Evolutionary conservation across 1,140 invertebrate genomes (phyloP).

Genomic region (Antheraea mylitta): DNA sequence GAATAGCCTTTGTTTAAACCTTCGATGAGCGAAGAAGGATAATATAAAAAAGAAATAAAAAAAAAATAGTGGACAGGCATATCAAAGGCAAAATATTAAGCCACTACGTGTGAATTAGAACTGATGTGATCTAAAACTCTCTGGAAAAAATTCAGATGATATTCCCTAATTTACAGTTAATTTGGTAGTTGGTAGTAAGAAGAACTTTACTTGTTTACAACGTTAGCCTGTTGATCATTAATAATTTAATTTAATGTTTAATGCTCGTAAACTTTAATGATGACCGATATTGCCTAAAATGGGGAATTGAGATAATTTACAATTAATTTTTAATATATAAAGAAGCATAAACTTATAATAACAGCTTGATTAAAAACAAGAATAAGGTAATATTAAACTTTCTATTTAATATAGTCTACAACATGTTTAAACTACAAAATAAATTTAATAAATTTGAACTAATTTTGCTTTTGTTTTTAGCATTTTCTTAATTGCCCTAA

Average conservation of each 20-base stretch:
- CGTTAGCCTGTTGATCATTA: background rate
- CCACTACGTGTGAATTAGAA: no score
- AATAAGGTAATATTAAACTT: background rate
- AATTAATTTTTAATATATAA: slow-evolving; percentile 70
- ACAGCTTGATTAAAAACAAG: background rate
- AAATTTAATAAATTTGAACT: no score
- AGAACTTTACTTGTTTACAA: background rate
- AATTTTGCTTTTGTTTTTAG: no score
- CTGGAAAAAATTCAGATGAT: no score
- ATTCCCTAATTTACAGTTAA: no score
- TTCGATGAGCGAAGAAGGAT: no score
- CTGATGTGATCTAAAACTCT: no score
- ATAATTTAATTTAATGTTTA: slow-evolving; percentile 62
- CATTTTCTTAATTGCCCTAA: background rate
- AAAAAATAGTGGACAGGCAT: no score
- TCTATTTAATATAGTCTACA: background rate
- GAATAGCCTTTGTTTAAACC: no score
- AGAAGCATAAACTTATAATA: slow-evolving; percentile 25
- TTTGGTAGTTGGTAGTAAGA: no score
- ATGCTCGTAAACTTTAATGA: slow-evolving; percentile 52
- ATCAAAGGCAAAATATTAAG: no score
- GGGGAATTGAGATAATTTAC: slow-evolving; percentile 31
- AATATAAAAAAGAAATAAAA: no score
- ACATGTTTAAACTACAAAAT: background rate
- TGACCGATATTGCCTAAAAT: slow-evolving; percentile 40